These are phyloP conservation scores for Oncorhynchus tshawytscha DNA, from an alignment of 2,113 vertebrate genomes.

Conservation along the genomic window DNA sequence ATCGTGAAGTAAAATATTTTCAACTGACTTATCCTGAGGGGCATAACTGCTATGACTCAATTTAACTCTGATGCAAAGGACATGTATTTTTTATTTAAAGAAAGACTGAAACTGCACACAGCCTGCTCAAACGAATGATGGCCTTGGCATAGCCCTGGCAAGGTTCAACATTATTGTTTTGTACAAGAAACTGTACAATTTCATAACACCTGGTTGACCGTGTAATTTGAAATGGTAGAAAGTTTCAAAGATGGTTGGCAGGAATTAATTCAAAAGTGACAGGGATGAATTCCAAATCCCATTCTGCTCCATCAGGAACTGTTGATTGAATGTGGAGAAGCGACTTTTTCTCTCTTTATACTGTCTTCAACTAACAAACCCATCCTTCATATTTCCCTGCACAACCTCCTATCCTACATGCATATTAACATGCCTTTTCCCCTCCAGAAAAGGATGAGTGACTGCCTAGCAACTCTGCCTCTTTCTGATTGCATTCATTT, in stretches of 20 bases:
- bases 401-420: constrained; percentile 8
- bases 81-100: too few species aligned
- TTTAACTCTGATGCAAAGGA: too few species aligned
- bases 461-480: constrained; percentile 16
- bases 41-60: too few species aligned
- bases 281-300: not conserved
- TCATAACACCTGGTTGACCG: not conserved
- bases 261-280: constrained; percentile 1
- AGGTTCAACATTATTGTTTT: not conserved
- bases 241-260: not conserved
- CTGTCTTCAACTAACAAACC: constrained; percentile 13
- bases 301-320: not conserved
- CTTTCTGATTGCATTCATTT: constrained; percentile 25
- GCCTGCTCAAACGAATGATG: not conserved
- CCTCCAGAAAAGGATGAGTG: constrained; percentile 9
- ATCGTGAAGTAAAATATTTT: too few species aligned
- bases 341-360: not conserved
- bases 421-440: constrained; percentile 24
- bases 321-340: not conserved
- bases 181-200: not conserved
- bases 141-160: not conserved
- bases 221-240: not conserved
- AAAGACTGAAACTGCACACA: too few species aligned
- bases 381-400: constrained; percentile 8
- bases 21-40: too few species aligned